Percentiles rank a stretch among this genome's conserved stretches.
Evolutionary conservation across 2,888 invertebrate genomes (phyloP).

Genomic region (Tinea semifulvella): DNA sequence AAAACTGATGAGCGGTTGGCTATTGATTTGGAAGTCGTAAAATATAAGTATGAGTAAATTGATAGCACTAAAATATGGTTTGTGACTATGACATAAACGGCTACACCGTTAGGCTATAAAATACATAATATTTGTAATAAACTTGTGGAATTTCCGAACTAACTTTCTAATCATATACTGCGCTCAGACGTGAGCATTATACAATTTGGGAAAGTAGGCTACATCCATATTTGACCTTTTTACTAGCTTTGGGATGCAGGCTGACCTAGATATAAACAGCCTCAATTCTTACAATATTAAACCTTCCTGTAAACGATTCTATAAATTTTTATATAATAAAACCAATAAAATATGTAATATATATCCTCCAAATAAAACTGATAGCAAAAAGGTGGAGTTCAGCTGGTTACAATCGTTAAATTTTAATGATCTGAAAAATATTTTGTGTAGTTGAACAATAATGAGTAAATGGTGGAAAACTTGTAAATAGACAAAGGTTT

Average conservation of each 20-base stretch:
- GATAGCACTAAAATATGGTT: neutral
- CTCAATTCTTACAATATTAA: no score
- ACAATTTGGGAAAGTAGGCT: slow-evolving; percentile 39
- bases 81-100: slow-evolving; percentile 7
- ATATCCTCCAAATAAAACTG: no score
- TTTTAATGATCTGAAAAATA: no score
- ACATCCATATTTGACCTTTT: slow-evolving; percentile 19
- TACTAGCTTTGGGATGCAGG: neutral
- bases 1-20: no score
- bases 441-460: no score
- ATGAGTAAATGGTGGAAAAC: no score
- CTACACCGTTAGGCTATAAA: slow-evolving; percentile 13
- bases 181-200: neutral
- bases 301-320: no score
- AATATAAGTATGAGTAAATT: slow-evolving; percentile 19
- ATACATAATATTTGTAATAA: slow-evolving; percentile 13
- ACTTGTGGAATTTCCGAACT: slow-evolving; percentile 12
- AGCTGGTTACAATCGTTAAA: no score
- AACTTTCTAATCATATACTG: slow-evolving; percentile 13
- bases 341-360: no score
- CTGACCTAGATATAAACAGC: neutral
- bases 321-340: no score
- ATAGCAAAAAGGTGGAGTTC: no score
- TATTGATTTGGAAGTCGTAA: slow-evolving; percentile 22
- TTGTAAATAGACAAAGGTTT: no score